Evolutionary conservation across 1,140 invertebrate species (phyloP).

Genomic region (Philopotamus ludificatus): DNA sequence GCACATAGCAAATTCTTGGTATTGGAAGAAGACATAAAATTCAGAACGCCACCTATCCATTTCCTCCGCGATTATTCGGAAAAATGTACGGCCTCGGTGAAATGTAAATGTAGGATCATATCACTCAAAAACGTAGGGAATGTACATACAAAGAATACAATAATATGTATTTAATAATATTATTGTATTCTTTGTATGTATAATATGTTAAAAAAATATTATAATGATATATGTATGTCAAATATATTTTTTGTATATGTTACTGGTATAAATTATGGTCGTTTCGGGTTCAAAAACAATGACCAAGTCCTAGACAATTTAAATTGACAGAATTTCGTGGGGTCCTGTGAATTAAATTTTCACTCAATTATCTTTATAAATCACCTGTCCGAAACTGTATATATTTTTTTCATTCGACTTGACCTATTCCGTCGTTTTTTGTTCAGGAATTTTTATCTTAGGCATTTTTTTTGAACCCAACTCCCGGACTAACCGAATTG

Average conservation of each 20-base stretch:
- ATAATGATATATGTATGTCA: too few species aligned
- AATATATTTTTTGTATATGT: too few species aligned
- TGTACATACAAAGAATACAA: too few species aligned
- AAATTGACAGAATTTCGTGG: conserved; percentile 39
- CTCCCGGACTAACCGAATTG: conserved; percentile 24
- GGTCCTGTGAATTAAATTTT: conserved; percentile 39
- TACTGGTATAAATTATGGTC: too few species aligned
- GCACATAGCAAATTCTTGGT: not conserved
- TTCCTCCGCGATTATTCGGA: too few species aligned
- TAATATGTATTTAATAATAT: too few species aligned
- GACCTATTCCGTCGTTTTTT: not conserved
- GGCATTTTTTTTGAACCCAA: conserved; percentile 4
- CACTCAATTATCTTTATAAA: conserved; percentile 40
- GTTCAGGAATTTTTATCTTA: conserved; percentile 1
- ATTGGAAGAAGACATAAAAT: not conserved
- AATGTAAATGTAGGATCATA: too few species aligned
- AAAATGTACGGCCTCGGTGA: too few species aligned
- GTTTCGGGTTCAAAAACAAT: not conserved
- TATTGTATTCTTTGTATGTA: too few species aligned
- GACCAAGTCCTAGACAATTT: not conserved
- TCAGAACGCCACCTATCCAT: not conserved
- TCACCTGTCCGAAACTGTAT: conserved; percentile 23
- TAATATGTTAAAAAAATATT: too few species aligned
- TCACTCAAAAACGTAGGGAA: too few species aligned
- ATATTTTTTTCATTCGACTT: conserved; percentile 16